Base-by-base conservation (phyloP, 2,797 vertebrate genomes). In the Odontamblyopus lacepedii region DNA sequence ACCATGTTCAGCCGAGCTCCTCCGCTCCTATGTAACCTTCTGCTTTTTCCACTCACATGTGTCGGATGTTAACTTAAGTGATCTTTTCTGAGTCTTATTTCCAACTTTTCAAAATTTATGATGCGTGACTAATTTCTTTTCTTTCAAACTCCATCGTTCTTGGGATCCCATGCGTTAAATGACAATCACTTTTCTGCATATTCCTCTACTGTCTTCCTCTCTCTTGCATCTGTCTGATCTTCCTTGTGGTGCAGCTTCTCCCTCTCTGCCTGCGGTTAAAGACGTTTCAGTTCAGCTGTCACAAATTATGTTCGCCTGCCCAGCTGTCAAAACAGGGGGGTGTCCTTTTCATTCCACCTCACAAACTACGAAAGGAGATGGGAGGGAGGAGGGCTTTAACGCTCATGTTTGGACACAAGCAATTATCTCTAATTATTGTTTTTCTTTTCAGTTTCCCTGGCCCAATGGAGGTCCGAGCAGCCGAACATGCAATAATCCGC, bases 381-480 rank as follows among this genome's bases (percentile, higher is more conserved):
- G 86, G 82, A 79, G 87, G 78, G 84, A 78, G 85, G 94, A 92
- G 95, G 94, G 94, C 95, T 97, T 96, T 97, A 97, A 96, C 94
- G 95, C 96, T 94, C 94, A 92, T 99, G 97, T 98, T 99, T 99
- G 97, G 97, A 98, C 97, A 99, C 96, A 99, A 98, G 98, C 98
- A 99, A 98, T 98, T 99, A 98, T 98, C 96, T 96, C 96, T 98
- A 99, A 99, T 99, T 98, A 98, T 98, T 98, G 97, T 98, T 97
- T 98, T 98, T 98, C 97, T 98, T 98, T 98, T 99, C 96, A 97
- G 96, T 95, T 95, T 96, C 95, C 95, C 95, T 92, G 95, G 97
- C 96, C 95, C 91, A 94, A 95, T 95, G 96, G 95, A 97, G 95
- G 96, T 96, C 96, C 94, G 93, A 93, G 94, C 92, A 95, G 95